These are phyloP conservation scores for Latrodectus geometricus DNA, from an alignment of 1,140 invertebrate species.

Conservation along the genomic window DNA sequence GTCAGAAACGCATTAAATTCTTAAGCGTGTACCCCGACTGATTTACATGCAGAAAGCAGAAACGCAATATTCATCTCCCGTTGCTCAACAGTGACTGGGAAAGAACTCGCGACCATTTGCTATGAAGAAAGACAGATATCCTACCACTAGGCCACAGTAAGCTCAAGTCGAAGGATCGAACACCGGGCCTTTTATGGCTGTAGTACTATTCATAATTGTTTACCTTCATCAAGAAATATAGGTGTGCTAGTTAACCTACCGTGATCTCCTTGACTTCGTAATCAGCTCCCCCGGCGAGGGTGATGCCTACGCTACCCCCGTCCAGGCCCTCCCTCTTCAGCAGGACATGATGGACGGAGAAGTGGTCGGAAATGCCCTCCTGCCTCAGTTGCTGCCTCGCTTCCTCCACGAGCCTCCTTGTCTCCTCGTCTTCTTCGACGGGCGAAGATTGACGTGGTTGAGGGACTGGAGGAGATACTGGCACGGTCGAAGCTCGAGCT, in stretches of 20 bases:
- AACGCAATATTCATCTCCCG: too few species aligned
- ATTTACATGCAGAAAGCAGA: too few species aligned
- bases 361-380: background rate
- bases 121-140: too few species aligned
- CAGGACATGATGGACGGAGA: slow-evolving; percentile 7
- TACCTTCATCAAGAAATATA: background rate
- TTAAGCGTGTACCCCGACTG: too few species aligned
- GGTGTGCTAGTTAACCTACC: slow-evolving; percentile 71
- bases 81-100: too few species aligned
- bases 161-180: too few species aligned
- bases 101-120: too few species aligned
- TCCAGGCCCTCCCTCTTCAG: slow-evolving; percentile 66
- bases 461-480: background rate
- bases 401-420: background rate
- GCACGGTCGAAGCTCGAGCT: background rate
- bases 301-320: slow-evolving; percentile 85
- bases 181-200: too few species aligned
- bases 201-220: too few species aligned
- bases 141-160: too few species aligned
- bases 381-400: slow-evolving; percentile 8
- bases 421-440: slow-evolving; percentile 13
- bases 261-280: slow-evolving; percentile 92
- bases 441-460: background rate
- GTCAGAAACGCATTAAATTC: too few species aligned
- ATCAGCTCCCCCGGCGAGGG: slow-evolving; percentile 86